Percentiles rank a stretch among this genome's conserved stretches.
phyloP scores from a whole-genome alignment of 2,113 vertebrate genomes.

The Vulpes vulpes region DNA sequence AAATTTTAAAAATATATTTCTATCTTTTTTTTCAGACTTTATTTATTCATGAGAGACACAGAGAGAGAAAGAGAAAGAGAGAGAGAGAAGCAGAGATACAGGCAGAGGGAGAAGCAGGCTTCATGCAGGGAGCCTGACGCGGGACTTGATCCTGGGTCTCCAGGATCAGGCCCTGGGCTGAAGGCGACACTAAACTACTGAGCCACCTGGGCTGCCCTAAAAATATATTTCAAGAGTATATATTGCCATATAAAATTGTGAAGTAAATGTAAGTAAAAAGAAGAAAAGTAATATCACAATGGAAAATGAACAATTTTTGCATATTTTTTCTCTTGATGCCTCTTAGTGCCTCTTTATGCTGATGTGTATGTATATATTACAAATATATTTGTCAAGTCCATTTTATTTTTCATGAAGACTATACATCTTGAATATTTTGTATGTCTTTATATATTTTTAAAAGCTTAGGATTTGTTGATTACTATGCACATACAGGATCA shows the following conservation, averaged over 20 bases:
- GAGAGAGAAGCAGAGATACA: too few species aligned
- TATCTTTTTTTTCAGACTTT: too few species aligned
- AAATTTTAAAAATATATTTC: not conserved
- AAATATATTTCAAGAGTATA: not conserved
- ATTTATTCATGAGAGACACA: too few species aligned
- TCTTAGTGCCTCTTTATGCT: not conserved
- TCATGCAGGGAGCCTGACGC: too few species aligned
- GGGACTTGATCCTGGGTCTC: too few species aligned
- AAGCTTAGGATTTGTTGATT: not conserved
- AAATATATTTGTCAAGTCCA: not conserved
- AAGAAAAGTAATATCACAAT: not conserved
- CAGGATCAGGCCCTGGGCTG: too few species aligned
- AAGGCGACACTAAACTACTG: too few species aligned
- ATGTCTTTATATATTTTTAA: not conserved
- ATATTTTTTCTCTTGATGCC: not conserved
- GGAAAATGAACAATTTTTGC: not conserved
- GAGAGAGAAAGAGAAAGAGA: too few species aligned
- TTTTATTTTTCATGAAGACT: slow-evolving; percentile 1
- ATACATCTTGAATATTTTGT: not conserved
- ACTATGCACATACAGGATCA: not conserved
- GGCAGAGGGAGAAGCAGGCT: too few species aligned
- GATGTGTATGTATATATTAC: not conserved
- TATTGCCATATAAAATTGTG: not conserved
- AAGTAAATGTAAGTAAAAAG: slow-evolving; percentile 3
- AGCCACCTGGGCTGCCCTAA: not conserved